These are phyloP conservation scores for Meloidogyne exigua DNA, from an alignment of 1,140 invertebrate species.

Conservation along the genomic window DNA sequence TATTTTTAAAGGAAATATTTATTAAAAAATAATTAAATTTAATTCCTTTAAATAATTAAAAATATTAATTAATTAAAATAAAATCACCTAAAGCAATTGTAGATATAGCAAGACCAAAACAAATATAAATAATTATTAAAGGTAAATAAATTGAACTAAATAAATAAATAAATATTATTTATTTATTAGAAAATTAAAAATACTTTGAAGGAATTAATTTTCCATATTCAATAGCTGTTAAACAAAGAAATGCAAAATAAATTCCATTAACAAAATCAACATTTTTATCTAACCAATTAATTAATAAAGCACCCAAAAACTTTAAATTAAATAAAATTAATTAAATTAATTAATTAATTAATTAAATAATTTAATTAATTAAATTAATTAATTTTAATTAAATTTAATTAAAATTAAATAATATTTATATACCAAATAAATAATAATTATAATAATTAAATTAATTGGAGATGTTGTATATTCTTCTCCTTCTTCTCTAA, in stretches of 20 bases:
- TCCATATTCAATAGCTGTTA: slow-evolving; percentile 61
- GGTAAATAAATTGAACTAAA: slow-evolving; percentile 52
- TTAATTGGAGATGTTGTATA: slow-evolving; percentile 46
- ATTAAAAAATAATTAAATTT: too few relatives aligned
- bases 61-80: too few relatives aligned
- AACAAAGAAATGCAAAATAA: slow-evolving; percentile 60
- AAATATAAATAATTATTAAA: slow-evolving; percentile 55
- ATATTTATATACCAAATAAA: slow-evolving; percentile 46
- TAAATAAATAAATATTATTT: slow-evolving; percentile 16
- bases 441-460: slow-evolving; percentile 49
- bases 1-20: too few relatives aligned
- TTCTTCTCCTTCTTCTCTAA: slow-evolving; percentile 28
- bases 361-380: neutral
- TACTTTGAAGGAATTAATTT: slow-evolving; percentile 51
- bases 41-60: too few relatives aligned
- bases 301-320: slow-evolving; percentile 50
- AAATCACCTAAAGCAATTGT: slow-evolving; percentile 54
- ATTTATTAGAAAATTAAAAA: neutral
- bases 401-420: too few relatives aligned
- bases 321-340: slow-evolving; percentile 20
- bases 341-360: neutral
- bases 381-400: neutral
- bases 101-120: slow-evolving; percentile 57
- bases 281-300: slow-evolving; percentile 49
- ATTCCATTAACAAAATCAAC: slow-evolving; percentile 61